Percentiles rank a stretch among this genome's conserved stretches.
These are phyloP conservation scores for Eptesicus fuscus DNA, from an alignment of 2,113 vertebrate genomes.

Conservation along the genomic window DNA sequence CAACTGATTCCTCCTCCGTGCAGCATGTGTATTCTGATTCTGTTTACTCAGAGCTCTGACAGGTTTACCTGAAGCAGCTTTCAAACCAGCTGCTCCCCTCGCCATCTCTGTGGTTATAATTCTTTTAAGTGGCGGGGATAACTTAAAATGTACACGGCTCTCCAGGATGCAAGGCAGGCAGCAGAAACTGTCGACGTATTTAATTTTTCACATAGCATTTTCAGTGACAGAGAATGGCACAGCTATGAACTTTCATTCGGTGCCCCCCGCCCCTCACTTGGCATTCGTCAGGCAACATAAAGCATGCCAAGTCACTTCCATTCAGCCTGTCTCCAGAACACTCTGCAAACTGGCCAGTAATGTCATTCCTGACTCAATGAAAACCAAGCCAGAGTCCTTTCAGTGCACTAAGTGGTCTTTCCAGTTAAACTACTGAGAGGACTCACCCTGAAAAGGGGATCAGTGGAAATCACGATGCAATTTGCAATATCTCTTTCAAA, in stretches of 20 bases:
- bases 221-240: constrained; percentile 36
- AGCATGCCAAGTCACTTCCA: constrained; percentile 3
- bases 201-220: constrained; percentile 63
- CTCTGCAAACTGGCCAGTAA: background rate
- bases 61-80: constrained; percentile 74
- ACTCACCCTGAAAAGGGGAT: background rate
- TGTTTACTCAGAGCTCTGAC: constrained; percentile 70
- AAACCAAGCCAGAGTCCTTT: background rate
- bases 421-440: background rate
- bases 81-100: constrained; percentile 60
- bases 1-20: constrained; percentile 56
- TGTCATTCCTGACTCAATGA: background rate
- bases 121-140: constrained; percentile 35
- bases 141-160: background rate
- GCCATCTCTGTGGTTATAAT: constrained; percentile 41
- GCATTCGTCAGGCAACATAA: background rate
- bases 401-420: background rate
- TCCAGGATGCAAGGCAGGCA: background rate
- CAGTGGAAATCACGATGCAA: background rate
- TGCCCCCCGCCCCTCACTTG: background rate
- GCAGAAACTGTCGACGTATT: constrained; percentile 26
- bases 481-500: background rate
- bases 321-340: background rate
- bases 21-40: constrained; percentile 67
- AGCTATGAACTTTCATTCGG: background rate